Evolutionary conservation across 2,113 vertebrate genomes (phyloP).

Genomic region (Ailuropoda melanoleuca): DNA sequence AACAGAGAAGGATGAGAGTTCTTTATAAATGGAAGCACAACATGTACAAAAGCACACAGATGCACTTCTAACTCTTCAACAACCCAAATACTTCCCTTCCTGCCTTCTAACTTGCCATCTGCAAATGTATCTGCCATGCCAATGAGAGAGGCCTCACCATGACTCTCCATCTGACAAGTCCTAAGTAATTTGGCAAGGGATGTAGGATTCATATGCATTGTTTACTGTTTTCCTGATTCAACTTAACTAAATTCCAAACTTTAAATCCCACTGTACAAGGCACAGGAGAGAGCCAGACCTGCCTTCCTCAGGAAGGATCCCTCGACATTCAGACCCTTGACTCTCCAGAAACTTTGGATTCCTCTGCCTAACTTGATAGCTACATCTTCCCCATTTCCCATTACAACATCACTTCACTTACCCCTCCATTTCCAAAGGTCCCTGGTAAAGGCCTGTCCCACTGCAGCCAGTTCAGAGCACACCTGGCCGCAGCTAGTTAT

Average conservation of each 20-base stretch:
- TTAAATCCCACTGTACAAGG: neutral
- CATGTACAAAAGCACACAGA: neutral
- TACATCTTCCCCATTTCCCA: neutral
- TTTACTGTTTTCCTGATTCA: constrained; percentile 51
- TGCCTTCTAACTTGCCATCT: neutral
- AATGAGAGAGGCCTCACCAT: neutral
- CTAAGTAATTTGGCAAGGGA: constrained; percentile 21
- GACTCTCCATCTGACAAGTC: neutral
- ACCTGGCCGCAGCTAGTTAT: constrained; percentile 38
- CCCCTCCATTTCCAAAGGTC: neutral
- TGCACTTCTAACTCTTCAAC: neutral
- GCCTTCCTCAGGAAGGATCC: constrained; percentile 44
- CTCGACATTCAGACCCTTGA: neutral
- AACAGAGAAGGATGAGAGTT: neutral
- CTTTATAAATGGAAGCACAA: neutral
- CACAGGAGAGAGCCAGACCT: neutral
- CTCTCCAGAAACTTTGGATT: neutral
- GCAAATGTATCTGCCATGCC: neutral
- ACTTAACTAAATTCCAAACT: constrained; percentile 44
- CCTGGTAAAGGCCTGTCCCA: neutral
- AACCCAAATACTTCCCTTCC: neutral
- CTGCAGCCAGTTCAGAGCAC: neutral
- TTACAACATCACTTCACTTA: neutral
- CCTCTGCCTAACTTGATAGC: neutral
- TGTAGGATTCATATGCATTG: neutral